Evolutionary conservation across 2,888 invertebrate genomes (phyloP), one percentile per base, ranked within the genome.

Genomic region (Sphaerophoria rueppellii): DNA sequence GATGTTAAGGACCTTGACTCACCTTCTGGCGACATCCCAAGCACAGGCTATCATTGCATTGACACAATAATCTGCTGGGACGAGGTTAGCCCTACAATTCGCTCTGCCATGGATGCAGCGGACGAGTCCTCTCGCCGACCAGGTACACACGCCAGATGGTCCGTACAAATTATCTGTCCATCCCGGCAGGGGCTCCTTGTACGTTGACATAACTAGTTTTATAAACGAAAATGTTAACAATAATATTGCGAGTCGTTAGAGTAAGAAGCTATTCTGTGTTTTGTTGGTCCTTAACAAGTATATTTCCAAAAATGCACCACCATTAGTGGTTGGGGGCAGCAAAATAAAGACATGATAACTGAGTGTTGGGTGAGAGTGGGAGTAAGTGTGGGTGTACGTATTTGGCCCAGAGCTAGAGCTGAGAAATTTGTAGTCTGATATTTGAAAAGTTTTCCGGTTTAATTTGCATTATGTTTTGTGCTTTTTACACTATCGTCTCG

Each of bases 111-210:
- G 90, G 88, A 92, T 91, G 87, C 91, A 90, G 87, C 90, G 92
- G 65, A 92, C 90, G 81, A 91, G 88, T 83, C 92, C 92, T 87
- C 90, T 89, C 61, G 91, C 92, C 63, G 91, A 88, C 90, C 91
- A 91, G 87, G 90, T 90, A 89, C 92, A 92, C 80, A 92, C 87
- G 81, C 92, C 92, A 71, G 92, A 91, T 87, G 92, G 92, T 86
- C 92, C 92, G 88, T 92, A 92, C 87, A 92, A 89, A 89, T 92
- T 92, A 89, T 92, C 92, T 81, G 92, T 92, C 91, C 92, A 92
- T 78, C 92, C 92, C 86, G 92, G 92, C 83, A 91, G 88, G 79
- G 92, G 92, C 87, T 92, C 92, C 88, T 91, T 92, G 88, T 92
- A 92, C 82, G 91, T 92, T 88, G 92, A 92, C 88, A 92, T 89